A percentile compares a stretch with the other conserved stretches of the same genome.
Evolutionary conservation across 2,888 invertebrate genomes (phyloP).

Genomic region (Lasioglossum malachurum): DNA sequence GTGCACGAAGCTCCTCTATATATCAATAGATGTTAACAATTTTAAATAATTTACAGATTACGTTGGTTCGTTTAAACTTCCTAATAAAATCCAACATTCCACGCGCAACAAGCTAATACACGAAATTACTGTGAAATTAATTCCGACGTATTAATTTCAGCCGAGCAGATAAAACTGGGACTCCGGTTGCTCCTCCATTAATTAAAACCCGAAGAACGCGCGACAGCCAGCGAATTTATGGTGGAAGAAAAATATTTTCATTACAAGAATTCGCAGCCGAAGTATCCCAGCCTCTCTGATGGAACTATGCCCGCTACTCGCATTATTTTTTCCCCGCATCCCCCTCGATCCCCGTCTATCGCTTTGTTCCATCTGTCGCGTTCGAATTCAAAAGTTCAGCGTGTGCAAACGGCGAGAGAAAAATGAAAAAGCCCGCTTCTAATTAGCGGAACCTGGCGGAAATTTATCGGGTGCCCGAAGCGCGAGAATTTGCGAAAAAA

Average conservation of each 20-base stretch:
- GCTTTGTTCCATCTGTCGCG: background rate
- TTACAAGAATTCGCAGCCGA: no score
- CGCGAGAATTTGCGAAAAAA: background rate
- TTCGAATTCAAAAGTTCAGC: slow-evolving; percentile 8
- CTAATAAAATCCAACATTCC: background rate
- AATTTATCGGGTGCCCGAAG: background rate
- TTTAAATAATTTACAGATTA: background rate
- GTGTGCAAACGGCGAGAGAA: background rate
- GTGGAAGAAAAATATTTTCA: background rate
- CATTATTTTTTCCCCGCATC: background rate
- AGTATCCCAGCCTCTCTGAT: background rate
- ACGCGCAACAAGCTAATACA: background rate
- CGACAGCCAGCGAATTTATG: background rate
- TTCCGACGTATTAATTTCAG: background rate
- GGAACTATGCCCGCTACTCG: background rate
- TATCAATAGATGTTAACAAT: background rate
- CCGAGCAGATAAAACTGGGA: background rate
- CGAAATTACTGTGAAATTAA: background rate
- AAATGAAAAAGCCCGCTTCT: background rate
- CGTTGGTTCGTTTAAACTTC: background rate
- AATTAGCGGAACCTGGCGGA: slow-evolving; percentile 1
- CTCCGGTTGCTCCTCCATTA: background rate
- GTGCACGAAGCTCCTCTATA: no score
- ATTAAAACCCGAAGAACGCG: background rate
- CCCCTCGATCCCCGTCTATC: background rate